Conservation (phyloP, 2,888 invertebrate species). For the Heterodera filipjevi region DNA sequence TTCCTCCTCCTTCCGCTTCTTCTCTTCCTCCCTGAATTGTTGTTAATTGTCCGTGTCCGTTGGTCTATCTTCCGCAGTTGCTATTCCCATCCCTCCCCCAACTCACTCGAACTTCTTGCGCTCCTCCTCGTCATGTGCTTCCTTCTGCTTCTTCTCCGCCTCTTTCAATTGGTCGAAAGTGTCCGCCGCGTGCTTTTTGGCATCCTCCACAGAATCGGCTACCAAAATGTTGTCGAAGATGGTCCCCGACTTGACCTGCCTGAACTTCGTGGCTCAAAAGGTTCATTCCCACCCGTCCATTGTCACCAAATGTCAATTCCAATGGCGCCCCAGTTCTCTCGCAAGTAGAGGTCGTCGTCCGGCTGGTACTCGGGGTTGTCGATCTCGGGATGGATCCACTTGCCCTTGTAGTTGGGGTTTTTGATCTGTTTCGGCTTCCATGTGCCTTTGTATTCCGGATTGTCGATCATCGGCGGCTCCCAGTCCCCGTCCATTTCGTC, state of each 20-base stretch:
- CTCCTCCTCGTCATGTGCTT: slow-evolving; percentile 49
- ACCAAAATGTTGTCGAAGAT: slow-evolving; percentile 96
- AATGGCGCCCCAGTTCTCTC: slow-evolving; percentile 84
- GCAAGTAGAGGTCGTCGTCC: slow-evolving; percentile 83
- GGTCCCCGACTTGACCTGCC: slow-evolving; percentile 89
- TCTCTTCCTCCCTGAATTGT: slow-evolving; percentile 65
- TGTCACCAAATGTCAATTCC: slow-evolving; percentile 93
- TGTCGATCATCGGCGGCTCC: slow-evolving; percentile 99
- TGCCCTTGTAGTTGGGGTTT: slow-evolving; percentile 85
- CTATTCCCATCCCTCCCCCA: neutral
- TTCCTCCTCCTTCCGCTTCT: slow-evolving; percentile 54
- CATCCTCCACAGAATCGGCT: slow-evolving; percentile 83
- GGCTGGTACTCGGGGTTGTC: slow-evolving; percentile 93
- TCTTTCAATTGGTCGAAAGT: slow-evolving; percentile 72
- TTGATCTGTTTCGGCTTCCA: slow-evolving; percentile 98
- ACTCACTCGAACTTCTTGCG: slow-evolving; percentile 36
- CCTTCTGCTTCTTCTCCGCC: slow-evolving; percentile 86
- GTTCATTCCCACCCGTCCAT: slow-evolving; percentile 72
- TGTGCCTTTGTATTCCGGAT: slow-evolving; percentile 96
- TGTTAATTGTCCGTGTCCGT: neutral
- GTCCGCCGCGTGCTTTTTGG: slow-evolving; percentile 72
- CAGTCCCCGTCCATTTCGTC: slow-evolving; percentile 99
- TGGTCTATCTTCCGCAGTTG: neutral
- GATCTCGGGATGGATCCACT: slow-evolving; percentile 93
- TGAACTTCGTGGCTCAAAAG: slow-evolving; percentile 75